phyloP scores from a whole-genome alignment of 2,797 vertebrate species.

The Alfaro cultratus region DNA sequence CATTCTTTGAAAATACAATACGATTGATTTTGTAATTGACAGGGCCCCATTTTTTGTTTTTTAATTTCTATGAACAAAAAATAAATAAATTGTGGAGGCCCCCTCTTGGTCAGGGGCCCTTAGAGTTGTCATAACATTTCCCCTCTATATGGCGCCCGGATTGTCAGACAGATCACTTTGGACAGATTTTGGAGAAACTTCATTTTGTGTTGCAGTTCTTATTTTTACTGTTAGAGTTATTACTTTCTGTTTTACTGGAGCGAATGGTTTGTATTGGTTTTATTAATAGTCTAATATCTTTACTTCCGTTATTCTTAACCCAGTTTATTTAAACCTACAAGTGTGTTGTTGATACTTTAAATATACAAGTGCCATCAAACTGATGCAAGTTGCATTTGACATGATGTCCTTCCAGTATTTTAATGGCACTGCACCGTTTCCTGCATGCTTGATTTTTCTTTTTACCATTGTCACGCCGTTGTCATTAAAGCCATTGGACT shows the following conservation, averaged over 20 bases:
- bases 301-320: neutral
- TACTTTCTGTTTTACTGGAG: neutral
- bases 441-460: slow-evolving; percentile 3
- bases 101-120: too few relatives aligned
- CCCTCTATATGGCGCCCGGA: neutral
- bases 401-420: neutral
- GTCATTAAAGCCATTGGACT: slow-evolving; percentile 37
- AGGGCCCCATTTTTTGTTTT: too few relatives aligned
- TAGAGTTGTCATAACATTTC: too few relatives aligned
- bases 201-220: neutral
- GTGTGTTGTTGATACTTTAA: neutral
- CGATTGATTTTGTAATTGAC: too few relatives aligned
- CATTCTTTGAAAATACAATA: too few relatives aligned
- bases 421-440: neutral
- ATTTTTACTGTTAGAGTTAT: neutral
- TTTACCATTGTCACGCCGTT: slow-evolving; percentile 33
- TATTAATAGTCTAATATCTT: neutral
- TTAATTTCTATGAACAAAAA: too few relatives aligned
- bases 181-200: neutral
- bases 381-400: neutral
- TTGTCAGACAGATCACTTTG: neutral
- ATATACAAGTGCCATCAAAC: neutral
- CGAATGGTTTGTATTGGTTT: neutral
- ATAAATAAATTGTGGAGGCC: too few relatives aligned
- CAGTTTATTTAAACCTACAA: neutral